Evolutionary conservation across 2,113 vertebrate species (phyloP).

Genomic region (Platysternon megacephalum): DNA sequence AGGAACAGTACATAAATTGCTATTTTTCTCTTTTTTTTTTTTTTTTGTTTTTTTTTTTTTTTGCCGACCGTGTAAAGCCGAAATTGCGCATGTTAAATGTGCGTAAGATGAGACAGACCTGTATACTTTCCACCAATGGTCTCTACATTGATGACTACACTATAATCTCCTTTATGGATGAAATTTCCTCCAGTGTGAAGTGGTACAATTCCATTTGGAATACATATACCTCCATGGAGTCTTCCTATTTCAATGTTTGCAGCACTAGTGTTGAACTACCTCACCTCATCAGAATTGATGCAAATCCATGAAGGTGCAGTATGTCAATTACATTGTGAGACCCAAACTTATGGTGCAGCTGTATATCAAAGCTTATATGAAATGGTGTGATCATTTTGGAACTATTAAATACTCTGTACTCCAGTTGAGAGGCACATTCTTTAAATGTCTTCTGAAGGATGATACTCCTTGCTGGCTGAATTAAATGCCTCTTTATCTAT

Average conservation of each 20-base stretch:
- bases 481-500: neutral
- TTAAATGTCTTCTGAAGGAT: neutral
- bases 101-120: too few species aligned
- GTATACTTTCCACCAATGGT: neutral
- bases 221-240: neutral
- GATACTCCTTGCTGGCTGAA: neutral
- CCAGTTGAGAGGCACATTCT: neutral
- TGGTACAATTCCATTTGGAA: neutral
- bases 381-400: neutral
- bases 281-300: neutral
- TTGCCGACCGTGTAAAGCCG: too few species aligned
- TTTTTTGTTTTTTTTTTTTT: too few species aligned
- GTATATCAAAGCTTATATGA: neutral
- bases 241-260: neutral
- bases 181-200: neutral
- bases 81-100: too few species aligned
- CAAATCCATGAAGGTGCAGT: neutral
- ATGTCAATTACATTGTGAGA: neutral
- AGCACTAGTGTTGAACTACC: neutral
- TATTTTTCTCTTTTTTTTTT: too few species aligned
- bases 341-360: neutral
- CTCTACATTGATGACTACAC: neutral
- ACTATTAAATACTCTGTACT: neutral
- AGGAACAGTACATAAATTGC: too few species aligned
- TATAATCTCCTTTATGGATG: neutral